Conservation (phyloP, 1,140 invertebrate species). For the Dendroctonus ponderosae region DNA sequence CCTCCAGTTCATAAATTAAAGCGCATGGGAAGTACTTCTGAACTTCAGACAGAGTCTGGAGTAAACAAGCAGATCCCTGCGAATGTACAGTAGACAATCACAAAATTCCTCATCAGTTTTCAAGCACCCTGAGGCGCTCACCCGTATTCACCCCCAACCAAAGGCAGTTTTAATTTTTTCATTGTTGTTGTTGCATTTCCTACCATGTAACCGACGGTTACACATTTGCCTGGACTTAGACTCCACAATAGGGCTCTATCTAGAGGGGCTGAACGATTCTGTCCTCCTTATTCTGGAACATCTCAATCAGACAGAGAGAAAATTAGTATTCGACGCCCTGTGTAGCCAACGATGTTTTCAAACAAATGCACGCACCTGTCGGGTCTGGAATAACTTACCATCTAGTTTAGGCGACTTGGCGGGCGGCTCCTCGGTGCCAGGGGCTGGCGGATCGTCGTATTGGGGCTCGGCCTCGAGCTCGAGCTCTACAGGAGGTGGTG, state of each 20-base stretch:
- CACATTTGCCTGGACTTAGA: slow-evolving; percentile 39
- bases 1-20: neutral
- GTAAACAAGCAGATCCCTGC: neutral
- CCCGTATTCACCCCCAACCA: slow-evolving; percentile 33
- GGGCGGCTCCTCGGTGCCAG: slow-evolving; percentile 47
- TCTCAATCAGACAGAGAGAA: slow-evolving; percentile 48
- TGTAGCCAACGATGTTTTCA: slow-evolving; percentile 5
- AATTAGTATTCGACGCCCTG: slow-evolving; percentile 43
- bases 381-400: slow-evolving; percentile 39
- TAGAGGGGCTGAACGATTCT: slow-evolving; percentile 28
- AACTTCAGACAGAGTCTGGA: neutral
- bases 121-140: slow-evolving; percentile 24
- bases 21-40: too few relatives aligned
- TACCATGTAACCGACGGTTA: slow-evolving; percentile 51
- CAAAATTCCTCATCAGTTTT: too few relatives aligned
- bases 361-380: slow-evolving; percentile 2
- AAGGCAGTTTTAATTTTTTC: too few relatives aligned
- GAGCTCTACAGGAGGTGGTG: neutral
- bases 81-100: too few relatives aligned
- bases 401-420: slow-evolving; percentile 36
- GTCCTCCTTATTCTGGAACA: slow-evolving; percentile 51
- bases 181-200: slow-evolving; percentile 37
- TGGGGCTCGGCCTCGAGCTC: slow-evolving; percentile 8
- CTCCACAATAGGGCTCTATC: slow-evolving; percentile 43
- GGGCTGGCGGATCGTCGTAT: slow-evolving; percentile 44